Base-by-base conservation (phyloP, 1,140 invertebrate genomes). In the Plectrocnemia conspersa region DNA sequence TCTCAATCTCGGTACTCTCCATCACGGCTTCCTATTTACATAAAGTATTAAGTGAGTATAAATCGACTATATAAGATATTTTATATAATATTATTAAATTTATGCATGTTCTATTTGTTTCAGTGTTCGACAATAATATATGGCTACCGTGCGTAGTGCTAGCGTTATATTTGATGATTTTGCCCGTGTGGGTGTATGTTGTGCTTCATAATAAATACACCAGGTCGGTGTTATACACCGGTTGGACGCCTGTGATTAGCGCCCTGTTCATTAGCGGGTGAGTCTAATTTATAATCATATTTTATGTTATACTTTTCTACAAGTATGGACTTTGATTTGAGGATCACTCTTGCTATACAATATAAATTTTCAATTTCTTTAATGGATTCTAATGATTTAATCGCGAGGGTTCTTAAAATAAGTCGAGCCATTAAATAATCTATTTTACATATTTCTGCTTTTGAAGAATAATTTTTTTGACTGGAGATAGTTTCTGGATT, bases 191-290 rank as follows among this genome's bases (percentile, higher is more conserved):
- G 87, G 77, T 87, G 13, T 80, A 78, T 61, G 76, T 92, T 22
- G 87, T 91, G 9, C 77, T 80, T 40, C 79, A 79, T 47, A 92
- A 92, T 70, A 80, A 84, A 55, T 89, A 90, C 61, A 93, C 89
- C 1, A 82, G 79, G 62, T 78, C 80, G 38, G 85, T 93, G 9
- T 73, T 94, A 40, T 86, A 79, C 32, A 82, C 84, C 22, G 90
- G 91, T 21, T 93, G 91, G 91, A 81, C 83, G 3, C 90, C 91
- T 6, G 89, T 93, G 36, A 78, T 94, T 22, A 82, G 82, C 10
- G 91, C 91, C 16, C 80, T 94, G 62, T 82, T 89, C 58, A 93
- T 93, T 58, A 91, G 89, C 68, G 89, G 88, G 88, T 90, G 73
- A 74, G 75, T 69, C n/a, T n/a, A n/a, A n/a, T n/a, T n/a, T n/a